These are phyloP conservation scores for Anastrepha ludens DNA, from an alignment of 1,140 invertebrate species.

Conservation along the genomic window DNA sequence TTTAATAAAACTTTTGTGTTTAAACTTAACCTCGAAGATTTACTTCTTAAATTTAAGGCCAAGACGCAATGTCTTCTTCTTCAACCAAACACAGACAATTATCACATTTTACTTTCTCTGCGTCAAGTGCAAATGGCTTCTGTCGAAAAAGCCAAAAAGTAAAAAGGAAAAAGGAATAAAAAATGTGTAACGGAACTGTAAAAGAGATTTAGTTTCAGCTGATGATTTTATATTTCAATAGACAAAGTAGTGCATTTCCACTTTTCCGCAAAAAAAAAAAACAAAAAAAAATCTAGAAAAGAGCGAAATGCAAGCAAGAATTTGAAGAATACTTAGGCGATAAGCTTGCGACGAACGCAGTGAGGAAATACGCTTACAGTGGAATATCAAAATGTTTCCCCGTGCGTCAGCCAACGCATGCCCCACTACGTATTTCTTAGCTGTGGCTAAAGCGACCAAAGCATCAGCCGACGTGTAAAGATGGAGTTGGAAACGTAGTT, in stretches of 20 bases:
- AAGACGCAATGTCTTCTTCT: not conserved
- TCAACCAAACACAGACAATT: not conserved
- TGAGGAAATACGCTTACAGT: not conserved
- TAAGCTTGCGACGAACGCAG: conserved; percentile 14
- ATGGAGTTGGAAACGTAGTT: conserved; percentile 54
- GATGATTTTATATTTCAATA: conserved; percentile 9
- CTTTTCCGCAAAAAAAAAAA: not conserved
- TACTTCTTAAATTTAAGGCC: not conserved
- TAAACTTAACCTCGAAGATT: not conserved
- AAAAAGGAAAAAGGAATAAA: not conserved
- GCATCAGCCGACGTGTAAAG: not conserved
- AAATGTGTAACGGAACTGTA: conserved; percentile 8
- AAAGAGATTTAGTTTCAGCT: conserved; percentile 35
- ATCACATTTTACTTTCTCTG: not conserved
- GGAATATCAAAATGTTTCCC: not conserved
- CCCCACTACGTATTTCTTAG: not conserved
- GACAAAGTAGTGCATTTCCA: conserved; percentile 15
- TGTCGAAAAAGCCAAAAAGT: not conserved
- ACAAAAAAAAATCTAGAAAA: not conserved
- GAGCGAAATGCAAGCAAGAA: not conserved
- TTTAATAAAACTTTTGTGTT: too few relatives aligned
- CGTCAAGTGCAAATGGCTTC: not conserved
- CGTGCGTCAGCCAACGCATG: not conserved
- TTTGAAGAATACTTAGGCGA: not conserved
- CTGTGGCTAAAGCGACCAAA: not conserved